These are phyloP conservation scores for Sphaerophoria taeniata DNA, from an alignment of 2,888 invertebrate species.

Conservation along the genomic window DNA sequence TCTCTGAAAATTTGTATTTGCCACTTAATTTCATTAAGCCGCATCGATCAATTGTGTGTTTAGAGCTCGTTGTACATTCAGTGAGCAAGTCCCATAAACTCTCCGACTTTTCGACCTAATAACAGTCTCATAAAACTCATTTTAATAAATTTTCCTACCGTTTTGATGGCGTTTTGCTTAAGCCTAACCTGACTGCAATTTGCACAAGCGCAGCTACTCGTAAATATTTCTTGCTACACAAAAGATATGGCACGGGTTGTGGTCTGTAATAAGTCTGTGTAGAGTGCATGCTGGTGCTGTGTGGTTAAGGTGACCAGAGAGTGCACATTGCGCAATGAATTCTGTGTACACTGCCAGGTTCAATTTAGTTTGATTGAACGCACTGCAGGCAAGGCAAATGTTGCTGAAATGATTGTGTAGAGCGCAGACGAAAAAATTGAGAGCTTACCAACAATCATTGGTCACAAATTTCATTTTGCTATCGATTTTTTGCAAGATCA, in stretches of 20 bases:
- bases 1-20: slow-evolving; percentile 55
- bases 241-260: slow-evolving; percentile 58
- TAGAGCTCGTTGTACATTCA: not conserved
- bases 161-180: not conserved
- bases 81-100: not conserved
- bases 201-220: slow-evolving; percentile 10
- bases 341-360: slow-evolving; percentile 66
- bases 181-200: not conserved
- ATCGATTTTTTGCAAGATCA: not conserved
- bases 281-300: too few relatives aligned
- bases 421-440: too few relatives aligned
- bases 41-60: slow-evolving; percentile 41
- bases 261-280: not conserved
- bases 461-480: slow-evolving; percentile 29
- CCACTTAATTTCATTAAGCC: slow-evolving; percentile 69
- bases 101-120: slow-evolving; percentile 20
- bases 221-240: slow-evolving; percentile 20
- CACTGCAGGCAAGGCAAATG: slow-evolving; percentile 46
- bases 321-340: slow-evolving; percentile 68
- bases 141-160: slow-evolving; percentile 27
- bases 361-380: slow-evolving; percentile 69
- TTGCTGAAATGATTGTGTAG: slow-evolving; percentile 40
- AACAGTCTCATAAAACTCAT: slow-evolving; percentile 41
- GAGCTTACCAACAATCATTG: not conserved
- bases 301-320: slow-evolving; percentile 31